These are phyloP conservation scores for Himantopus leucocephalus DNA, from an alignment of 2,113 vertebrate genomes.

Conservation along the genomic window DNA sequence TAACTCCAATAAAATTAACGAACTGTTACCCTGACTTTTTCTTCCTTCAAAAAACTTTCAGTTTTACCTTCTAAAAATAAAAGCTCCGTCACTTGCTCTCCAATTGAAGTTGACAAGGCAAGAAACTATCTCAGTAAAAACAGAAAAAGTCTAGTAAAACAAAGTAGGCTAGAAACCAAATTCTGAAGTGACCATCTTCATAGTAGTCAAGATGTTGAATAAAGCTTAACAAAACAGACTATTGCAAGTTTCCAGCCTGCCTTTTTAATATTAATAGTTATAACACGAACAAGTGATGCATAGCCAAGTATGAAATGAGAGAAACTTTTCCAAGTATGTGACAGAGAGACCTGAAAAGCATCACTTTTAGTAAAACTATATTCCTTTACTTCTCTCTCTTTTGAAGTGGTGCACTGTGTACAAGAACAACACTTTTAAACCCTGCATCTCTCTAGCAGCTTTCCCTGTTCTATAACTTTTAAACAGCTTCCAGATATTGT, in stretches of 20 bases:
- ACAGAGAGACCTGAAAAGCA: slow-evolving; percentile 5
- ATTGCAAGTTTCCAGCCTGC: slow-evolving; percentile 3
- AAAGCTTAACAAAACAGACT: slow-evolving; percentile 1
- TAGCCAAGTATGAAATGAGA: slow-evolving; percentile 34
- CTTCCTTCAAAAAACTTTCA: not conserved
- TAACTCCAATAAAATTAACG: not conserved
- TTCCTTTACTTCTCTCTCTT: not conserved
- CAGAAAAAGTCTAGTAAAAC: not conserved
- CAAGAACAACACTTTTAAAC: not conserved
- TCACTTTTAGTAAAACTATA: not conserved
- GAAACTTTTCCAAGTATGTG: slow-evolving; percentile 37
- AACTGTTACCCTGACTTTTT: not conserved
- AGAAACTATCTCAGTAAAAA: not conserved
- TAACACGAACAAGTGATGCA: slow-evolving; percentile 35
- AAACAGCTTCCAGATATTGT: not conserved
- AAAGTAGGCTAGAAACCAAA: not conserved
- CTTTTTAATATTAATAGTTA: slow-evolving; percentile 40
- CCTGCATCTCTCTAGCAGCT: not conserved
- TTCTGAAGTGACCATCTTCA: not conserved
- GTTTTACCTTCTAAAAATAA: not conserved
- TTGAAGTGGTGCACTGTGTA: not conserved
- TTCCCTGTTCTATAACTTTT: not conserved
- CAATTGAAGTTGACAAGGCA: not conserved
- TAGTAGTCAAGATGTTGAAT: not conserved
- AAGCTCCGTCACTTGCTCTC: not conserved